These are phyloP conservation scores for Leptobrachium ailaonicum DNA, from an alignment of 2,113 vertebrate genomes.

Conservation along the genomic window DNA sequence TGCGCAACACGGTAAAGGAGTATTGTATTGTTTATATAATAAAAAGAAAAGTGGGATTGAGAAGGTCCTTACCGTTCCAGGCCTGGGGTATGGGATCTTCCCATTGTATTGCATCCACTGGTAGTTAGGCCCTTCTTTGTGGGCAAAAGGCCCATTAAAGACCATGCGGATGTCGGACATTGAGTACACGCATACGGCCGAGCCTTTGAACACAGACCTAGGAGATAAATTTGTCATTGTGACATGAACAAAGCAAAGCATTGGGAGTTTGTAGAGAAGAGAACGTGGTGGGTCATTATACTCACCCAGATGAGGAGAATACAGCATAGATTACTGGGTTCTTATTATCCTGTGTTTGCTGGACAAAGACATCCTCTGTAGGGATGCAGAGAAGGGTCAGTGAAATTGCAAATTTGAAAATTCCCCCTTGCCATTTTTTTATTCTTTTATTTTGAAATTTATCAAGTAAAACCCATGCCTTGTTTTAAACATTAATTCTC, in stretches of 20 bases:
- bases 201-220: conserved; percentile 96
- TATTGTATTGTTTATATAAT: too few species aligned
- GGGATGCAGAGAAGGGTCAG: conserved; percentile 45
- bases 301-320: conserved; percentile 93
- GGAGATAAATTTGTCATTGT: background rate
- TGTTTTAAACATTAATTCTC: too few species aligned
- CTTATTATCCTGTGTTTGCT: conserved; percentile 94
- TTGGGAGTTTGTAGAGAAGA: background rate
- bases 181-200: conserved; percentile 94
- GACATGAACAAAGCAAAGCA: background rate
- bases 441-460: too few species aligned
- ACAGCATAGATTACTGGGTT: conserved; percentile 96
- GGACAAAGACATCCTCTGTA: conserved; percentile 93
- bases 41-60: too few species aligned
- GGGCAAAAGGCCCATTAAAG: conserved; percentile 96
- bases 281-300: conserved; percentile 11
- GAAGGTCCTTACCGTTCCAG: conserved; percentile 83
- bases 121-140: conserved; percentile 97
- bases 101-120: conserved; percentile 97
- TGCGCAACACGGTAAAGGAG: too few species aligned
- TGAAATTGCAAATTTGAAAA: background rate
- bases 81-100: conserved; percentile 96
- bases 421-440: background rate
- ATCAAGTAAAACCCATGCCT: too few species aligned
- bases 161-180: conserved; percentile 98